Evolutionary conservation across 2,888 invertebrate species (phyloP).

Genomic region (Isoperla grammatica): DNA sequence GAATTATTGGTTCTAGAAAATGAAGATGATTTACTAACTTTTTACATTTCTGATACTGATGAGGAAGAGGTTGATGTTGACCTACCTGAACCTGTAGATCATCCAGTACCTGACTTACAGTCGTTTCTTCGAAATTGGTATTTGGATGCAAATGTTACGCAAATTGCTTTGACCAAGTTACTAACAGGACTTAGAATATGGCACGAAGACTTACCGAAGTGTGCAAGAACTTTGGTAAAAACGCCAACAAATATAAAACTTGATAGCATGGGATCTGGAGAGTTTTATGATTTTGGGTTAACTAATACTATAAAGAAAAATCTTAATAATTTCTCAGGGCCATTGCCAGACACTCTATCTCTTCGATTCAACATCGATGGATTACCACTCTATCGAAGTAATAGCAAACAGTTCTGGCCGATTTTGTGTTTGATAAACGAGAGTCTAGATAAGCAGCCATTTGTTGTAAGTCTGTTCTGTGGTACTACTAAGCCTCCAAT

Average conservation of each 20-base stretch:
- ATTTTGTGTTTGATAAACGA: conserved; percentile 27
- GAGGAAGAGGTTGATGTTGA: not conserved
- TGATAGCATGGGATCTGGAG: conserved; percentile 18
- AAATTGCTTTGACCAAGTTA: not conserved
- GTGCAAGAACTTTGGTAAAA: not conserved
- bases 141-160: not conserved
- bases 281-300: conserved; percentile 26
- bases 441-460: not conserved
- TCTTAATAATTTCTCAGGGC: not conserved
- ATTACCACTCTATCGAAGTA: conserved; percentile 25
- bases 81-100: too few species aligned
- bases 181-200: not conserved
- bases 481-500: too few species aligned
- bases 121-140: not conserved
- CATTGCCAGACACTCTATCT: not conserved
- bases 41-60: not conserved
- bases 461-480: too few species aligned
- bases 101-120: not conserved
- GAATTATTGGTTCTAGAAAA: too few species aligned
- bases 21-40: too few species aligned
- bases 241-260: conserved; percentile 16
- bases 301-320: not conserved
- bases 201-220: conserved; percentile 20
- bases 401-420: conserved; percentile 23
- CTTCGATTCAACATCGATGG: conserved; percentile 27